Base-by-base conservation (phyloP, 2,113 vertebrate genomes). In the Vidua macroura region DNA sequence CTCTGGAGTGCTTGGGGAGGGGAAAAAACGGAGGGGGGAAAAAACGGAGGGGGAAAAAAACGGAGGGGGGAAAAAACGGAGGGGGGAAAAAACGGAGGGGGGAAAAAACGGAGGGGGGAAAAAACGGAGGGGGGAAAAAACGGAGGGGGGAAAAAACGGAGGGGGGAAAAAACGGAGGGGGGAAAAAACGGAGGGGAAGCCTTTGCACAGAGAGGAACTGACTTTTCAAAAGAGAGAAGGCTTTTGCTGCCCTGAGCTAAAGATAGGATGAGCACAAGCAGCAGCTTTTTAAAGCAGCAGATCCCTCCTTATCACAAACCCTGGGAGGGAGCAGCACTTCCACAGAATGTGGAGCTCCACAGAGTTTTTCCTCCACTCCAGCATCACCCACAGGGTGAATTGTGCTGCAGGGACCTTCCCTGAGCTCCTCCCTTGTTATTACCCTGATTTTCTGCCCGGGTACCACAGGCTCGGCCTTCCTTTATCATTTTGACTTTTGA, bases 401-500 rank as follows among this genome's bases (percentile, higher is more conserved):
- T 0, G 1, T 25, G 73, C 62, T 60, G 18, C 41, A 24, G n/a
- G 37, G 33, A 35, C 64, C 25, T 51, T 53, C 27, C 25, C 13
- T 0, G 1, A 15, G 37, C 48, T 2, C 8, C 39, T 43, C 20
- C 41, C 53, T 27, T 1, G 0, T 51, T 39, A 13, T 22, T 28
- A 21, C 4, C 39, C 51, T 8, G 19, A 33, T 1, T 1, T 78
- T 33, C 37, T 3, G 1, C 66, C 22, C 0, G 2, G 70, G 52
- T 62, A 58, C 78, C 15, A 0, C 59, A n/a, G 55, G 44, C 7
- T 1, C 10, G 18, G 6, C 5, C 35, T 80, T 60, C 67, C 86
- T 96, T 94, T 85, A 96, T 92, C 81, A 73, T 86, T 96, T 96
- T 96, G 88, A 93, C 96, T 92, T 78, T 12, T 97, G 95, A 91